Evolutionary conservation across 2,113 vertebrate genomes (phyloP).

Genomic region (Solenodon paradoxus): DNA sequence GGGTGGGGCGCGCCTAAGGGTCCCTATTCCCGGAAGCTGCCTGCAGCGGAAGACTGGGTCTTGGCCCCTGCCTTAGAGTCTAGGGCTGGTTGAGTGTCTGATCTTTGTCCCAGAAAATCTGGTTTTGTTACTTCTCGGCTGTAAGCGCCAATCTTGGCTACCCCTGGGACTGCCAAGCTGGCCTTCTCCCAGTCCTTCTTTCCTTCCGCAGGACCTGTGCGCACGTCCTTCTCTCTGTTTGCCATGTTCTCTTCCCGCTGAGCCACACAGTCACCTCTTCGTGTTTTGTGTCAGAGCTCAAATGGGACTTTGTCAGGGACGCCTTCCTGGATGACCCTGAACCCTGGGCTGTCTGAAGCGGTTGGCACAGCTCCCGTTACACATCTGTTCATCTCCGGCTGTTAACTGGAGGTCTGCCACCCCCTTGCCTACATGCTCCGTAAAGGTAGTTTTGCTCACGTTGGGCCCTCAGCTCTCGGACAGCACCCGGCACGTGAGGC

Average conservation of each 20-base stretch:
- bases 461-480: neutral
- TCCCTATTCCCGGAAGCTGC: neutral
- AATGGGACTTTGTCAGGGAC: neutral
- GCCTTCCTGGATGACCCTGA: neutral
- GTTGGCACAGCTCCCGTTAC: neutral
- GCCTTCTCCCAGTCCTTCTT: neutral
- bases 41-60: neutral
- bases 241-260: neutral
- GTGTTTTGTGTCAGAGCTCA: neutral
- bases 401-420: neutral
- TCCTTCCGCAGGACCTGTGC: neutral
- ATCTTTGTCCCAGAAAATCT: neutral
- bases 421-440: neutral
- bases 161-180: accelerated
- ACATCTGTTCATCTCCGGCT: neutral
- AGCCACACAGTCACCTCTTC: neutral
- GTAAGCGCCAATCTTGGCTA: no score
- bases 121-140: neutral
- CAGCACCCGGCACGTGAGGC: neutral
- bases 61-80: neutral
- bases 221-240: neutral
- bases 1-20: neutral
- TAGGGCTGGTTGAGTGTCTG: neutral
- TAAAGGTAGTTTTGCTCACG: neutral
- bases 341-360: neutral